A percentile compares a stretch with the other conserved stretches of the same genome.
Evolutionary conservation across 2,113 vertebrate species (phyloP).

Genomic region (Climacteris rufus): DNA sequence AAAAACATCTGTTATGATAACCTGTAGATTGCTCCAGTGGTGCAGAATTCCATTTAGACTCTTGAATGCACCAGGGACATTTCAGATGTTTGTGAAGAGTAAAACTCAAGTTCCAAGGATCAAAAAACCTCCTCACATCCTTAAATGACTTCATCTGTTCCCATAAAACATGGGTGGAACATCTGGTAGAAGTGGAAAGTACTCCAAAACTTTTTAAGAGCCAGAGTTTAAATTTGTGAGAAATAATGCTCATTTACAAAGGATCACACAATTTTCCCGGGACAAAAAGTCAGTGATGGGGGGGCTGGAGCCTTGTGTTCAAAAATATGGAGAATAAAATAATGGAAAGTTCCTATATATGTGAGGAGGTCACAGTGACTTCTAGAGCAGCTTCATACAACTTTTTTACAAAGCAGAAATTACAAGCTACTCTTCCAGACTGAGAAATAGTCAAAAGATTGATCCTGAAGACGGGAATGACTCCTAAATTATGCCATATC

Average conservation of each 20-base stretch:
- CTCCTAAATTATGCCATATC: not conserved
- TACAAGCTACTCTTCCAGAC: not conserved
- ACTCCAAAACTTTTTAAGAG: slow-evolving; percentile 41
- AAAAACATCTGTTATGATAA: slow-evolving; percentile 1
- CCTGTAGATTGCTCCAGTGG: not conserved
- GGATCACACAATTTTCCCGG: slow-evolving; percentile 22
- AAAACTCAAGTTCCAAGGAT: not conserved
- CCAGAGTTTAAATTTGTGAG: slow-evolving; percentile 41
- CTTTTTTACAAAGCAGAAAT: not conserved
- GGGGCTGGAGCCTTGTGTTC: not conserved
- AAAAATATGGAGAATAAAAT: not conserved
- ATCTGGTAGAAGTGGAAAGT: slow-evolving; percentile 56
- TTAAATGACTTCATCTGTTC: slow-evolving; percentile 61
- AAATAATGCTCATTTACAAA: slow-evolving; percentile 27
- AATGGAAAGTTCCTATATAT: not conserved
- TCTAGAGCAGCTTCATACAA: not conserved
- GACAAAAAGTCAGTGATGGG: not conserved
- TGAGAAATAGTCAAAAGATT: not conserved
- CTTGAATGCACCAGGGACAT: not conserved
- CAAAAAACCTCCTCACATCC: slow-evolving; percentile 14
- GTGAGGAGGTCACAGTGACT: not conserved
- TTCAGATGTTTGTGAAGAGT: not conserved
- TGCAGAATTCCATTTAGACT: not conserved
- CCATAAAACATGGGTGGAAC: slow-evolving; percentile 59
- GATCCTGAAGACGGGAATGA: not conserved